phyloP scores from a whole-genome alignment of 1,140 invertebrate species.

The Euwallacea similis region DNA sequence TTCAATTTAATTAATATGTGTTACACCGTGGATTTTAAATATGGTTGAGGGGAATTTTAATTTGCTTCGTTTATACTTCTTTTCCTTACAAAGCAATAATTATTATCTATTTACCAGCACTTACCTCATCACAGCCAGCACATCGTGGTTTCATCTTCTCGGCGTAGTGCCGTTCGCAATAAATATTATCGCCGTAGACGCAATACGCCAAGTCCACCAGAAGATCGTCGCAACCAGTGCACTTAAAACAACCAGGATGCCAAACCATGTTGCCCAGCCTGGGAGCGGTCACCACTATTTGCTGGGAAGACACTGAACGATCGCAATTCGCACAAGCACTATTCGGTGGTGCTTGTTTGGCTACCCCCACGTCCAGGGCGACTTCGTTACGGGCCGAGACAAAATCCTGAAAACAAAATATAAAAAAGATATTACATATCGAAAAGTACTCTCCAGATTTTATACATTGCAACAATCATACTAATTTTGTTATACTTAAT shows the following conservation, averaged over 20 bases:
- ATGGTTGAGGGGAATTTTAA: no score
- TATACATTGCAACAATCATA: no score
- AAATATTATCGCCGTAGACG: constrained; percentile 80
- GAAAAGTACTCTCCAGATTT: no score
- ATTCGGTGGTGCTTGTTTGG: constrained; percentile 55
- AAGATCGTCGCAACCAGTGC: constrained; percentile 80
- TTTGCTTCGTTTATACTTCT: no score
- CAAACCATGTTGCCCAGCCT: constrained; percentile 59
- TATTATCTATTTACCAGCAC: constrained; percentile 48
- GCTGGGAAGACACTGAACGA: constrained; percentile 42
- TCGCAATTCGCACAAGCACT: constrained; percentile 52
- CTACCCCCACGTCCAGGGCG: constrained; percentile 89
- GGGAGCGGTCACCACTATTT: constrained; percentile 48
- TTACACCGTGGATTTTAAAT: no score
- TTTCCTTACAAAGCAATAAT: no score
- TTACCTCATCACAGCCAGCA: constrained; percentile 92
- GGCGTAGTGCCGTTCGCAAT: constrained; percentile 92
- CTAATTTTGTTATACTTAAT: no score
- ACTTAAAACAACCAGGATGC: constrained; percentile 89
- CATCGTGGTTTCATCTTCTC: constrained; percentile 90
- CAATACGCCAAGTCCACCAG: constrained; percentile 93
- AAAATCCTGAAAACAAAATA: constrained; percentile 67
- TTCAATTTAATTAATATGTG: no score
- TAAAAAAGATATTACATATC: background rate
- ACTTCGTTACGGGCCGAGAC: constrained; percentile 90